These are phyloP conservation scores for Papilio gigon DNA, from an alignment of 2,888 invertebrate species.

Conservation along the genomic window DNA sequence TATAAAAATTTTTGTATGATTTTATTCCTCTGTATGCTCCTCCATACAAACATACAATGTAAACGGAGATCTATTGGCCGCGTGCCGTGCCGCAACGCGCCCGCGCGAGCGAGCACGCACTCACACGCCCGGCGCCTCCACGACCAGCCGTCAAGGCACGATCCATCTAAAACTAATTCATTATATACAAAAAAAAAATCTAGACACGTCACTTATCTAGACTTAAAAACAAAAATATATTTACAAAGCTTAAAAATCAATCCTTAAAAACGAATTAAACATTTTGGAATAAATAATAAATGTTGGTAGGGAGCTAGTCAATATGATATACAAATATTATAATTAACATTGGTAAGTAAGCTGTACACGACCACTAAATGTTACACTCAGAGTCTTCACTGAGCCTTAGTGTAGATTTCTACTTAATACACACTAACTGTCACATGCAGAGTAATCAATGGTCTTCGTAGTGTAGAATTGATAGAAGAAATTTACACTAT, in stretches of 20 bases:
- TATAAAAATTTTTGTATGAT: too few relatives aligned
- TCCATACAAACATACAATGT: not conserved
- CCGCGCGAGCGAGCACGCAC: conserved; percentile 35
- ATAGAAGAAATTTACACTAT: too few relatives aligned
- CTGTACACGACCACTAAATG: conserved; percentile 23
- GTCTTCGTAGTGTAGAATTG: too few relatives aligned
- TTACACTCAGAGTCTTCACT: not conserved
- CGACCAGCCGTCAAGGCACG: conserved; percentile 35
- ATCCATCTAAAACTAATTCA: conserved; percentile 27
- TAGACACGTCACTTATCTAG: conserved; percentile 2
- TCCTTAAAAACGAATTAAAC: conserved; percentile 41
- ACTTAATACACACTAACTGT: too few relatives aligned
- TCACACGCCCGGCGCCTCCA: conserved; percentile 10
- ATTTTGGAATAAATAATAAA: conserved; percentile 51
- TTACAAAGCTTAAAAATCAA: conserved; percentile 36
- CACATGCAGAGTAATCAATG: too few relatives aligned
- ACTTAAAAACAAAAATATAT: conserved; percentile 36
- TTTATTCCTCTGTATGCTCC: not conserved
- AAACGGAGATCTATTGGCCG: conserved; percentile 14
- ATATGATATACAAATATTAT: conserved; percentile 50
- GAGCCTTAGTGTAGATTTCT: too few relatives aligned
- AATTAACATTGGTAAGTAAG: conserved; percentile 38
- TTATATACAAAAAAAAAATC: conserved; percentile 38
- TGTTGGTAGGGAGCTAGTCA: conserved; percentile 37
- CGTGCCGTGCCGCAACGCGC: conserved; percentile 34